phyloP scores from a whole-genome alignment of 1,140 invertebrate species.

The Orussus abietinus region DNA sequence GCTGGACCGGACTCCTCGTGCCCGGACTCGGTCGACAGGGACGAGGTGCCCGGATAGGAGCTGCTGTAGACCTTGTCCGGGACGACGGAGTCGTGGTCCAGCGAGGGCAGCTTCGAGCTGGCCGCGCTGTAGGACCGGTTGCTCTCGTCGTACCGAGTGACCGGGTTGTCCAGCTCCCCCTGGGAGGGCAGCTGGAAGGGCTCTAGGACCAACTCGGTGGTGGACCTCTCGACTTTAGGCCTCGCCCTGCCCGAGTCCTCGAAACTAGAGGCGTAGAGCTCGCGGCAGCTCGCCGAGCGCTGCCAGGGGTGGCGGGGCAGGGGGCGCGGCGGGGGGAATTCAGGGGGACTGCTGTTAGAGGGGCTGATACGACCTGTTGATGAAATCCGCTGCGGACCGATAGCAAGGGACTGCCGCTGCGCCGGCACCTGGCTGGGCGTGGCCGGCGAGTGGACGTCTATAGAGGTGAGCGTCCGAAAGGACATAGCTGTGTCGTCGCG shows the following conservation, averaged over 20 bases:
- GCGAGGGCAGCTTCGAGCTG: slow-evolving; percentile 56
- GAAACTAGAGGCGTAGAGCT: slow-evolving; percentile 70
- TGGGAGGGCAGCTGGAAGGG: slow-evolving; percentile 47
- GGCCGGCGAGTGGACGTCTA: slow-evolving; percentile 53
- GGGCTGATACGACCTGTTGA: slow-evolving; percentile 56
- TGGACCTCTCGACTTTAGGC: slow-evolving; percentile 41
- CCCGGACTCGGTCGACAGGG: slow-evolving; percentile 60
- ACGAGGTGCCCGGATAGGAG: slow-evolving; percentile 76
- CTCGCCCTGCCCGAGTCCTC: slow-evolving; percentile 63
- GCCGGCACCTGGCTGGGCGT: slow-evolving; percentile 48
- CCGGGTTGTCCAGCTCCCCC: slow-evolving; percentile 64
- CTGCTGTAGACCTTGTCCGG: slow-evolving; percentile 74
- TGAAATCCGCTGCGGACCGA: slow-evolving; percentile 50
- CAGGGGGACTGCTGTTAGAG: slow-evolving; percentile 54
- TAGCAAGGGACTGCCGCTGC: slow-evolving; percentile 40
- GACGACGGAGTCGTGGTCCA: slow-evolving; percentile 62
- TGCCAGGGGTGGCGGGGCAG: slow-evolving; percentile 61
- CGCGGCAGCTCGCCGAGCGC: slow-evolving; percentile 74
- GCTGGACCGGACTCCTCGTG: slow-evolving; percentile 55
- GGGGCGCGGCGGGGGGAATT: slow-evolving; percentile 48
- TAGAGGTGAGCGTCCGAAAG: slow-evolving; percentile 55
- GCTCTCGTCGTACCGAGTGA: slow-evolving; percentile 73
- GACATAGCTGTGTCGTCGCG: slow-evolving; percentile 54
- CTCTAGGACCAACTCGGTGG: slow-evolving; percentile 19
- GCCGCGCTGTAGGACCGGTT: slow-evolving; percentile 60